Base-by-base conservation (phyloP, 2,113 vertebrate species). In the Barnardius zonarius region DNA sequence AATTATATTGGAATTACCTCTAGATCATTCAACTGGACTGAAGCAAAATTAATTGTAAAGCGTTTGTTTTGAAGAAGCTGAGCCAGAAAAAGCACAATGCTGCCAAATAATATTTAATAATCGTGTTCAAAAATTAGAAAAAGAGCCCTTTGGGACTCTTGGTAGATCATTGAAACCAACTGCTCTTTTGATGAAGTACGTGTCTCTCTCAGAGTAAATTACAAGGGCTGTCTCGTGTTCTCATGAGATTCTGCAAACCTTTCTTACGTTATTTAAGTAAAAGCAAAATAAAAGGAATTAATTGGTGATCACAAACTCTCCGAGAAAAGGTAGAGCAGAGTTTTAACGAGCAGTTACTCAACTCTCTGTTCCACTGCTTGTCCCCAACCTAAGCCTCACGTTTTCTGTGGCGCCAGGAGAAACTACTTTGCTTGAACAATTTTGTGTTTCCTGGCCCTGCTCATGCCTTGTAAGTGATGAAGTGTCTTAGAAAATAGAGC, bases 101-200 rank as follows among this genome's bases (percentile, higher is more conserved):
- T 97, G 95, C 96, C 97, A 97, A 96, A 97, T 92, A 94, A 93
- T 96, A 93, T 95, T 97, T 97, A 96, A 96, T 95, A 93, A 94
- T 93, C 86, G 54, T 86, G 95, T 96, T 95, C 63, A 95, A 91
- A 93, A 95, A 90, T 93, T 84, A 92, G 73, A 80, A 92, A 96
- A 94, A 84, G 43, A 76, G 90, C 15, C 95, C 80, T 66, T 78
- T 91, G 95, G 92, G 95, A 96, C 67, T 73, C 76, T 76, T 86
- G 48, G 75, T n/a, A 89, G 70, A 93, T 96, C 93, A 96, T 81
- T 96, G 93, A 96, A 97, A 91, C 84, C 86, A 97, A 96, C 91
- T 94, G 80, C 83, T 94, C 67, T 92, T 96, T 90, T 96, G 94
- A 95, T 61, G 63, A 96, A 97, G 73, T 90, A 94, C 85, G 77